A percentile compares a stretch with the other conserved stretches of the same genome.
Conservation (phyloP, 2,888 invertebrate species). For the Corbicula japonica region DNA sequence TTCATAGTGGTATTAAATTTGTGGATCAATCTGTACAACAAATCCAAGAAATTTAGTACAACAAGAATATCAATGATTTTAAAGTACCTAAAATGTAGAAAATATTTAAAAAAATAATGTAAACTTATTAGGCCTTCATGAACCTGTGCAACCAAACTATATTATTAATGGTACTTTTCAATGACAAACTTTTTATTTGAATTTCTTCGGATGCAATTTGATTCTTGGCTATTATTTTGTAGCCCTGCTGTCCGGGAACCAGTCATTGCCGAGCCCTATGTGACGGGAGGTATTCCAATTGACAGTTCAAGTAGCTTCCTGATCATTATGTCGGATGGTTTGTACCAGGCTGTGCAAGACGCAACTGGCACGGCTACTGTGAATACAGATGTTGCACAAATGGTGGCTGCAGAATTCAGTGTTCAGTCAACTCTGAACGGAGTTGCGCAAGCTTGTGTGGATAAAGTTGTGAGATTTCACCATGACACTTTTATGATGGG, state of each 20-base stretch:
- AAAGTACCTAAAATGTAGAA: no score
- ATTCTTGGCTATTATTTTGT: no score
- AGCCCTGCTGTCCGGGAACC: slow-evolving; percentile 91
- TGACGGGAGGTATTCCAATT: slow-evolving; percentile 92
- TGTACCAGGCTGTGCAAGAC: slow-evolving; percentile 94
- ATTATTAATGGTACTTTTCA: no score
- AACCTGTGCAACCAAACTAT: no score
- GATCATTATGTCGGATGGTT: slow-evolving; percentile 94
- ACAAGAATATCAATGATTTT: no score
- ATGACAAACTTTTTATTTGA: neutral
- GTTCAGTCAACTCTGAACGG: slow-evolving; percentile 92
- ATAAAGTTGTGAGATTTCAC: slow-evolving; percentile 94
- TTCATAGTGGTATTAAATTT: no score
- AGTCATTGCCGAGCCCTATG: slow-evolving; percentile 93
- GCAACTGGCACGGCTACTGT: slow-evolving; percentile 92
- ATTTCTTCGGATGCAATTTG: neutral
- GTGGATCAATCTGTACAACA: no score
- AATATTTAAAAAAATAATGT: no score
- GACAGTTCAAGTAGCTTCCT: slow-evolving; percentile 94
- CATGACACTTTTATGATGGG: slow-evolving; percentile 91
- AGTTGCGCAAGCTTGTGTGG: slow-evolving; percentile 94
- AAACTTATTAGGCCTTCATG: no score
- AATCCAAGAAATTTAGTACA: no score
- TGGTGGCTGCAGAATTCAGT: slow-evolving; percentile 88
- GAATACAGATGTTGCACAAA: slow-evolving; percentile 83